Evolutionary conservation across 2,113 vertebrate genomes (phyloP).

Genomic region (Osmerus mordax): DNA sequence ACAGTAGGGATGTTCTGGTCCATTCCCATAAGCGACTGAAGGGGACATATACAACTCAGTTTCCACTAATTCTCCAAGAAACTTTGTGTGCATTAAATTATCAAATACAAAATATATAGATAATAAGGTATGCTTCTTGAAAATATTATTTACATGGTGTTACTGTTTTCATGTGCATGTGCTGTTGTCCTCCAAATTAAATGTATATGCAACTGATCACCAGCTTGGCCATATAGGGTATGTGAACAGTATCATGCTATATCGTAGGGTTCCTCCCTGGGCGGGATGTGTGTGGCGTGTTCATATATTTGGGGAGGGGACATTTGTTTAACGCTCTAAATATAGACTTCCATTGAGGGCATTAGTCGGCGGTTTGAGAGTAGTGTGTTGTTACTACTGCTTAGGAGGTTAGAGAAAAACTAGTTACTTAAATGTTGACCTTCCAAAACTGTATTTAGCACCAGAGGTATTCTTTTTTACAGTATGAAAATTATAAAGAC

Average conservation of each 20-base stretch:
- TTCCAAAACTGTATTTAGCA: conserved; percentile 38
- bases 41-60: conserved; percentile 55
- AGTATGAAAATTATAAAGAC: not conserved
- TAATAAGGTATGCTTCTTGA: conserved; percentile 53
- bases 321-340: not conserved
- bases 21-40: conserved; percentile 53
- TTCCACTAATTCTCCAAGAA: conserved; percentile 55
- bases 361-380: not conserved
- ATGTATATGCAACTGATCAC: conserved; percentile 14
- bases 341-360: not conserved
- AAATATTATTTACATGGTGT: conserved; percentile 65
- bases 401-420: not conserved
- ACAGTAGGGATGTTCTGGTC: conserved; percentile 58
- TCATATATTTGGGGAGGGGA: not conserved
- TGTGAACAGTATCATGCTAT: not conserved
- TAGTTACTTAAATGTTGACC: not conserved
- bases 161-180: conserved; percentile 30
- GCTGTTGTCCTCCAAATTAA: conserved; percentile 11
- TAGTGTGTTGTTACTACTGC: not conserved
- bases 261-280: too few relatives aligned
- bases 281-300: too few relatives aligned
- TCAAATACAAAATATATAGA: conserved; percentile 61
- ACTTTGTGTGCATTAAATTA: conserved; percentile 60
- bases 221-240: conserved; percentile 1
- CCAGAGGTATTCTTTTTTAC: conserved; percentile 38